phyloP scores from a whole-genome alignment of 2,888 invertebrate genomes.

The Cephonodes hylas region DNA sequence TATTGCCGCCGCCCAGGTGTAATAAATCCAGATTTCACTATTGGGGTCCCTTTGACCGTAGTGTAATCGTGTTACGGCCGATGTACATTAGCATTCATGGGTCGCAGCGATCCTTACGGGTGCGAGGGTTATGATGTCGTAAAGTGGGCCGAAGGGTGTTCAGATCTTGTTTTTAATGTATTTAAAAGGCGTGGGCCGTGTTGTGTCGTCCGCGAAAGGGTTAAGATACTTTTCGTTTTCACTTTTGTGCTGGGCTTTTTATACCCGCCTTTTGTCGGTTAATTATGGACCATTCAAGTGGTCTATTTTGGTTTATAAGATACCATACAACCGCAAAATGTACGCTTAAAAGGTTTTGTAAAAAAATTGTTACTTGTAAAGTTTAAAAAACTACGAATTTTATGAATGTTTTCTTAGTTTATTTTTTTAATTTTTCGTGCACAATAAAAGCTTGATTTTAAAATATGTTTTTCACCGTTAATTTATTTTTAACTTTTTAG shows the following conservation, averaged over 20 bases:
- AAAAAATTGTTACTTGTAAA: too few species aligned
- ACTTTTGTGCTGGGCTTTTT: neutral
- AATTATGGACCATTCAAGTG: neutral
- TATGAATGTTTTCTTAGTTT: too few species aligned
- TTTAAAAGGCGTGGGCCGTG: constrained; percentile 1
- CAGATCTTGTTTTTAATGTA: constrained; percentile 2
- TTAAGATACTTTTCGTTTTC: neutral
- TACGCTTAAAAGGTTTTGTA: too few species aligned
- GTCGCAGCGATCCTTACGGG: neutral
- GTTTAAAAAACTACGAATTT: too few species aligned
- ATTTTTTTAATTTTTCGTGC: too few species aligned
- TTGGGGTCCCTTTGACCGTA: constrained; percentile 1
- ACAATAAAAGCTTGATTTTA: too few species aligned
- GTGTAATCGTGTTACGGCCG: neutral
- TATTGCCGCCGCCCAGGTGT: constrained; percentile 1
- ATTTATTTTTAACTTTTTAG: too few species aligned
- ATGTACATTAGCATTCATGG: constrained; percentile 10
- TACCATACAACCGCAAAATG: too few species aligned
- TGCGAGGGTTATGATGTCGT: constrained; percentile 8
- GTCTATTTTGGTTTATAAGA: too few species aligned
- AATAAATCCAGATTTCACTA: constrained; percentile 6
- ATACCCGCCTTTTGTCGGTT: neutral
- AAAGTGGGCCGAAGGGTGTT: neutral
- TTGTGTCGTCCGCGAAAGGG: neutral
- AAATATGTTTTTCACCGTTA: too few species aligned